Evolutionary conservation across 1,140 invertebrate species (phyloP).

Genomic region (Ips nitidus): DNA sequence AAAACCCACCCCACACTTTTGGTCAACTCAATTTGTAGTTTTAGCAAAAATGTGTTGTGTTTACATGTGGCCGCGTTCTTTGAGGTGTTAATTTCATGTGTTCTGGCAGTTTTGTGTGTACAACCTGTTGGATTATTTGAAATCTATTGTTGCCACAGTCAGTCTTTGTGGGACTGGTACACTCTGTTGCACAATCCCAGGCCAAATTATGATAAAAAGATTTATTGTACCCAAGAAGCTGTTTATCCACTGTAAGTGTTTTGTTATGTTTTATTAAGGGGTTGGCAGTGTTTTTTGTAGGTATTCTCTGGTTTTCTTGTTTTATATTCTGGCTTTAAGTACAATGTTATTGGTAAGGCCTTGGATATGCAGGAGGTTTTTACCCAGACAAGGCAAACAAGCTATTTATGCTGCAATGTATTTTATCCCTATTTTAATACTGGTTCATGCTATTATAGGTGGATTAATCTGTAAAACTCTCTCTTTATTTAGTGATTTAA

Average conservation of each 20-base stretch:
- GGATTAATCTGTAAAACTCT: slow-evolving; percentile 81
- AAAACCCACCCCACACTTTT: too few relatives aligned
- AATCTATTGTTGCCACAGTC: slow-evolving; percentile 76
- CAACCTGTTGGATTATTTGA: slow-evolving; percentile 75
- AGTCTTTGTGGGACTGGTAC: slow-evolving; percentile 91
- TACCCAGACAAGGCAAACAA: slow-evolving; percentile 68
- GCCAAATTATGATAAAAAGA: slow-evolving; percentile 83
- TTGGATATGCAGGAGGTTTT: slow-evolving; percentile 64
- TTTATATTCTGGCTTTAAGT: slow-evolving; percentile 81
- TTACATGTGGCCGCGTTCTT: slow-evolving; percentile 78
- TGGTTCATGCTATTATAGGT: slow-evolving; percentile 87
- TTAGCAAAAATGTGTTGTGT: slow-evolving; percentile 69
- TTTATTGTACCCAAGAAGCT: slow-evolving; percentile 95
- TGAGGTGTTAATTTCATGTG: slow-evolving; percentile 72
- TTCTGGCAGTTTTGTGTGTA: slow-evolving; percentile 73
- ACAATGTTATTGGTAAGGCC: slow-evolving; percentile 80
- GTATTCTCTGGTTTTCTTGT: slow-evolving; percentile 92
- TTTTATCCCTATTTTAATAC: slow-evolving; percentile 86
- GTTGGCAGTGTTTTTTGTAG: slow-evolving; percentile 55
- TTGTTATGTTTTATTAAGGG: slow-evolving; percentile 7
- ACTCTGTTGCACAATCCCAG: slow-evolving; percentile 92
- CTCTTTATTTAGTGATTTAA: too few relatives aligned
- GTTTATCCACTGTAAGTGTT: slow-evolving; percentile 91
- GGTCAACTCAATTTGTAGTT: slow-evolving; percentile 55
- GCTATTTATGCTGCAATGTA: slow-evolving; percentile 93